These are phyloP conservation scores for Spongilla lacustris DNA, from an alignment of 37 sponge, comb jelly and placozoan genomes.

Conservation along the genomic window DNA sequence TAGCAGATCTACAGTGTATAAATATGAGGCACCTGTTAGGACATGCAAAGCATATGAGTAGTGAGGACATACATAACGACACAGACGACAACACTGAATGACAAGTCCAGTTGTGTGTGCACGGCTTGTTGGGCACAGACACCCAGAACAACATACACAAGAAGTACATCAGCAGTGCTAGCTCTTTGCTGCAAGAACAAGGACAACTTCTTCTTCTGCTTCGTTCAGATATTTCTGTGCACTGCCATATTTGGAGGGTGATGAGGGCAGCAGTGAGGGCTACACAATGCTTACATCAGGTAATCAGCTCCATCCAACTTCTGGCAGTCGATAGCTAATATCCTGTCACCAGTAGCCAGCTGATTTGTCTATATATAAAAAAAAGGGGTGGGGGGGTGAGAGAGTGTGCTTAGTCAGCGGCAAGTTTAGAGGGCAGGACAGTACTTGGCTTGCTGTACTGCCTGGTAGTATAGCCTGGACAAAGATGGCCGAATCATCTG, in stretches of 20 bases:
- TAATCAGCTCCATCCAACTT: conserved; percentile 54
- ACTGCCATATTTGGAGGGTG: conserved; percentile 27
- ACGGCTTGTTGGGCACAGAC: neutral
- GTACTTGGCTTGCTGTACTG: conserved; percentile 49
- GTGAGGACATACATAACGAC: neutral
- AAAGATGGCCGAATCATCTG: conserved; percentile 29
- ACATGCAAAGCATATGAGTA: neutral
- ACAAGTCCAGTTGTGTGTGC: neutral
- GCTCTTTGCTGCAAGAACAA: conserved; percentile 23
- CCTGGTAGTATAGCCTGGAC: conserved; percentile 43
- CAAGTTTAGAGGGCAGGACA: neutral
- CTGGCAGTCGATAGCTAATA: conserved; percentile 67
- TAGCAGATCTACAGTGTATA: neutral
- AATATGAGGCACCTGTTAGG: neutral
- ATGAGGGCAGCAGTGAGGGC: neutral
- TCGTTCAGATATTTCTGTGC: conserved; percentile 68
- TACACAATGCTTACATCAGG: conserved; percentile 39
- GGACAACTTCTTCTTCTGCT: conserved; percentile 66
- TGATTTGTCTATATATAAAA: conserved; percentile 22
- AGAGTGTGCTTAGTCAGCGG: neutral
- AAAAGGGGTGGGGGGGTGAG: neutral
- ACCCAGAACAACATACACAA: neutral
- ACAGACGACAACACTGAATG: neutral
- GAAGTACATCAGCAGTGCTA: neutral
- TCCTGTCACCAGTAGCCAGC: conserved; percentile 34